These are phyloP conservation scores for Rhyacophila evoluta DNA, from an alignment of 2,888 invertebrate genomes.

Conservation along the genomic window DNA sequence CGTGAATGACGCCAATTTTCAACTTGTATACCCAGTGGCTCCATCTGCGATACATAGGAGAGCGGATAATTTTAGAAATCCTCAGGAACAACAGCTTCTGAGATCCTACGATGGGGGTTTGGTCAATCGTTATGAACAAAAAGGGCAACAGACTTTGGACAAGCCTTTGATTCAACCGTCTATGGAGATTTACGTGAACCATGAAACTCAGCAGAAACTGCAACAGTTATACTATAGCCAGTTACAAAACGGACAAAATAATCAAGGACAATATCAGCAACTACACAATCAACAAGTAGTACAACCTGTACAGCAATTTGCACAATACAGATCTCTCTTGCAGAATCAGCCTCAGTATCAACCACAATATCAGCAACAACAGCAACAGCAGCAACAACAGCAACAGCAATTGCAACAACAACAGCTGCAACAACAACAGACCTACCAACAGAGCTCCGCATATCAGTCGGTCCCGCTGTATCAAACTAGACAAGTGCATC, in stretches of 20 bases:
- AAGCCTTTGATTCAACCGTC: slow-evolving; percentile 56
- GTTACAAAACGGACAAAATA: slow-evolving; percentile 54
- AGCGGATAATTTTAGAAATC: slow-evolving; percentile 60
- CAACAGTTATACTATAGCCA: slow-evolving; percentile 50
- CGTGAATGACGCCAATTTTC: slow-evolving; percentile 56
- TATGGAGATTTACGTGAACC: slow-evolving; percentile 56
- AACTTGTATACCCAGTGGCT: slow-evolving; percentile 58
- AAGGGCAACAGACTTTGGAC: slow-evolving; percentile 10
- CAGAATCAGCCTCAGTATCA: slow-evolving; percentile 55
- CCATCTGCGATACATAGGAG: slow-evolving; percentile 62
- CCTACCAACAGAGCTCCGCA: slow-evolving; percentile 39
- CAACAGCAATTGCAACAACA: slow-evolving; percentile 56
- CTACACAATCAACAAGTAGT: slow-evolving; percentile 56
- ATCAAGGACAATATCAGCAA: slow-evolving; percentile 56
- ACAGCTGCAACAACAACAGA: slow-evolving; percentile 57
- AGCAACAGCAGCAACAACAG: slow-evolving; percentile 56
- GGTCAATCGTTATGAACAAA: slow-evolving; percentile 43
- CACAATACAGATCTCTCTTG: slow-evolving; percentile 53
- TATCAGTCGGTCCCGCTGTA: slow-evolving; percentile 42
- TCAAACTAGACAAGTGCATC: slow-evolving; percentile 47
- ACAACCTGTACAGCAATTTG: slow-evolving; percentile 53
- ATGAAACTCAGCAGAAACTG: slow-evolving; percentile 41
- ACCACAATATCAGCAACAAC: slow-evolving; percentile 54
- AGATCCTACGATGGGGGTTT: slow-evolving; percentile 35
- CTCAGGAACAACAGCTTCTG: slow-evolving; percentile 58